phyloP scores from a whole-genome alignment of 2,797 vertebrate genomes.

The Eurystomus glaucurus region DNA sequence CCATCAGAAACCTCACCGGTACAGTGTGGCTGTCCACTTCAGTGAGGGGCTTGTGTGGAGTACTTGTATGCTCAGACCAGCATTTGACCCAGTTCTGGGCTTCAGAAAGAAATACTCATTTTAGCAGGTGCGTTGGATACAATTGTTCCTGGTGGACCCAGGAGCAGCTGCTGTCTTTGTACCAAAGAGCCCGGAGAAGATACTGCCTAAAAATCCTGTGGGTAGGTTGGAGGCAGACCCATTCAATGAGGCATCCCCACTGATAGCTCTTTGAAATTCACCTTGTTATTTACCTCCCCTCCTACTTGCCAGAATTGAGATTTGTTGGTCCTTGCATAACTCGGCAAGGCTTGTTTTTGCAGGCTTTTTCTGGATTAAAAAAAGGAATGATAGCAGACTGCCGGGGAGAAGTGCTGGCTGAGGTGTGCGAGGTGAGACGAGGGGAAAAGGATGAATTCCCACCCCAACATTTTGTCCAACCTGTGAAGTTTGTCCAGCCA shows the following conservation, averaged over 20 bases:
- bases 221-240: background rate
- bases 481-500: background rate
- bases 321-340: constrained; percentile 52
- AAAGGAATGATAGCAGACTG: rapidly evolving
- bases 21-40: background rate
- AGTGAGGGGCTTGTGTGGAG: background rate
- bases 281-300: constrained; percentile 31
- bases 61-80: background rate
- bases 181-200: background rate
- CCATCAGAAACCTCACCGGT: background rate
- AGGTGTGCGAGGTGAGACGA: rapidly evolving
- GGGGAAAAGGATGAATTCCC: background rate
- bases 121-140: background rate
- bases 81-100: background rate
- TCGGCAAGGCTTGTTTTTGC: constrained; percentile 51
- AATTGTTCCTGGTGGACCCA: background rate
- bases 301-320: background rate
- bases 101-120: background rate
- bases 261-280: background rate
- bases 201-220: background rate
- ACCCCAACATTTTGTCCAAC: background rate
- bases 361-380: constrained; percentile 35
- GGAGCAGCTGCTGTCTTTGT: background rate
- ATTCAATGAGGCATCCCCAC: background rate
- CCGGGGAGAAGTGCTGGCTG: background rate